These are phyloP conservation scores for Pasiphila rectangulata DNA, from an alignment of 2,888 invertebrate genomes.

Conservation along the genomic window DNA sequence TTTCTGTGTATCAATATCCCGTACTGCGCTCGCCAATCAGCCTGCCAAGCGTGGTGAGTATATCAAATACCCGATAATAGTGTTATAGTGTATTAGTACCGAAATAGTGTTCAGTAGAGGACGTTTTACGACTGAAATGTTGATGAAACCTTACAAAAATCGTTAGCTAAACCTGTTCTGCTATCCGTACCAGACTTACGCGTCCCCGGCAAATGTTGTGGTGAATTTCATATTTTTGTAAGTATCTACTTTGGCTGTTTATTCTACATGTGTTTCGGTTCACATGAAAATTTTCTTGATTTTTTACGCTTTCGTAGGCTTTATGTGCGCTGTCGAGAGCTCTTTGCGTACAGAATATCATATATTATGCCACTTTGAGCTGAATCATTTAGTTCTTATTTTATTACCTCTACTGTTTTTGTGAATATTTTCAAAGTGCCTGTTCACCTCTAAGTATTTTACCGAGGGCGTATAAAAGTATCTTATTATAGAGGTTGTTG, in stretches of 20 bases:
- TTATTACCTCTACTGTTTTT: constrained; percentile 30
- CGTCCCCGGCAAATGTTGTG: constrained; percentile 79
- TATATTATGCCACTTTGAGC: constrained; percentile 65
- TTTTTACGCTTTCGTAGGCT: constrained; percentile 80
- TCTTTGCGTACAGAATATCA: constrained; percentile 70
- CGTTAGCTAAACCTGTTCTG: constrained; percentile 34
- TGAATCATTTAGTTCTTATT: constrained; percentile 62
- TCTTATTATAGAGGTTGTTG: no score
- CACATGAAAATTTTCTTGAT: constrained; percentile 78
- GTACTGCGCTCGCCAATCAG: no score
- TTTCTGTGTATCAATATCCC: no score
- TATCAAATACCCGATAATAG: no score
- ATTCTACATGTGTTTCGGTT: constrained; percentile 80
- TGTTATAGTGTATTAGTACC: no score
- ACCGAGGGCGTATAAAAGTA: no score
- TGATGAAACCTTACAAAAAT: no score
- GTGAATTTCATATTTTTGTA: constrained; percentile 82
- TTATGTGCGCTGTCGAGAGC: constrained; percentile 67
- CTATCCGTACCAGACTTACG: constrained; percentile 50
- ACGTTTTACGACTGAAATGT: no score
- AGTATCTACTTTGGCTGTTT: constrained; percentile 80
- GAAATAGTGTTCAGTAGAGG: no score
- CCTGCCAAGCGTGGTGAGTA: no score
- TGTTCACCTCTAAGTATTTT: neutral
- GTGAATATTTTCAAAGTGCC: neutral